Evolutionary conservation across 2,888 invertebrate genomes (phyloP), one percentile per base, ranked within the genome.

Genomic region (Leptothorax acervorum): DNA sequence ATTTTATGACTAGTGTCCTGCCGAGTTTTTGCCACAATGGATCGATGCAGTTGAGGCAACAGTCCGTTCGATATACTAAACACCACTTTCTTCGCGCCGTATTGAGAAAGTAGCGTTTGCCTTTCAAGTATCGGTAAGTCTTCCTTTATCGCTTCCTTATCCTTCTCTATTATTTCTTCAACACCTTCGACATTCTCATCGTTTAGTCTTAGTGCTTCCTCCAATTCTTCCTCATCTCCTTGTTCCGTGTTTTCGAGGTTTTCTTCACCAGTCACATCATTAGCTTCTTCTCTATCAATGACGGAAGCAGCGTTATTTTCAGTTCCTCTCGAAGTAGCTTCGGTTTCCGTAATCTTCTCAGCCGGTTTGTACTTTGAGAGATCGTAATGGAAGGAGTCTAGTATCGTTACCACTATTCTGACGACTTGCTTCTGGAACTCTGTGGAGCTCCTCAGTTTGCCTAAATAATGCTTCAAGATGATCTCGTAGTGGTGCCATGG

Each of bases 371-470:
- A 96, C 93, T 97, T 97, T 0, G 96, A 96, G 71, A 99, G 95
- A 95, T 99, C 98, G 94, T 97, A 99, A 95, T 99, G 99, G 93
- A 99, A 99, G 0, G 97, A 97, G 93, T 99, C 98, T 87, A 99
- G 95, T 85, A 99, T 97, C 0, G 96, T 96, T 0, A 97, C 97
- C 18, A 97, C 95, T 82, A 98, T 96, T 82, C 97, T 96, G 11
- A 98, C 97, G 83, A 97, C 95, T 91, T 98, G 98, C 91, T 97
- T 98, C 92, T 99, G 99, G 93, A 97, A 97, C 55, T 97, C 97
- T 0, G 96, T 94, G 11, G 97, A 96, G 71, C 96, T 95, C 0
- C 97, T 96, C 93, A 99, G 95, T 95, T 97, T 97, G 81, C 96
- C 96, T 53, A 99, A 95, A 94, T 98, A 99, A 91, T 96, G 96